Evolutionary conservation across 2,113 vertebrate genomes (phyloP), one percentile per base, ranked within the genome.

Genomic region (Nanorana parkeri): DNA sequence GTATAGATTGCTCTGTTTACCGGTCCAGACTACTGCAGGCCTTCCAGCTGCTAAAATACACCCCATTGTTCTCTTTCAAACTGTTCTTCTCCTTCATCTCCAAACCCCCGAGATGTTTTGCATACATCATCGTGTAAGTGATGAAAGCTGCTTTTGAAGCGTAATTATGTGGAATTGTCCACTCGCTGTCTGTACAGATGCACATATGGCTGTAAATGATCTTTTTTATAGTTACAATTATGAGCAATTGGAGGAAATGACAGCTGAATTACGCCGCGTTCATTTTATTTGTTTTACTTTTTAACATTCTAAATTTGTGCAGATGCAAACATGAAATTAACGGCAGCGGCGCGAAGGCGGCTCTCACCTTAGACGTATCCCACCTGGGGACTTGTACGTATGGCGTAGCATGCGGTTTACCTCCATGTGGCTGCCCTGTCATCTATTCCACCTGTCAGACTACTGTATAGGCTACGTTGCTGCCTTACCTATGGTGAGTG

Each of bases 211-310:
- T 86, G 90, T 86, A 81, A 91, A 92, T 94, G 91, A 90, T 89
- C 89, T 83, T 92, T 47, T 94, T 93, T 92, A 94, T 93, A 87
- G 91, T 92, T 91, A 91, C 90, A 90, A 91, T 94, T 94, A 93
- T 90, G 90, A 93, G 90, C 91, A 92, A 91, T 94, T 93, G 92
- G 92, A 89, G 85, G 87, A 91, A 93, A 91, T 60, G 86, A 92
- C 91, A 93, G 89, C 87, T 93, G 90, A 93, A 91, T 93, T 92
- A 89, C 91, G 86, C 86, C 84, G 87, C 86, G 84, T 90, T 92
- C 88, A 85, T 90, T 92, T 90, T 92, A 91, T 92, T 94, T 94
- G 91, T 91, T 94, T 90, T 92, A 91, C 92, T 90, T 47, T 47
- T 47, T 93, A 87, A 71, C 75, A 85, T 86, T 91, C 86, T 86